Evolutionary conservation across 2,113 vertebrate species (phyloP), one percentile per base, ranked within the genome.

Genomic region (Macquaria ambigua): DNA sequence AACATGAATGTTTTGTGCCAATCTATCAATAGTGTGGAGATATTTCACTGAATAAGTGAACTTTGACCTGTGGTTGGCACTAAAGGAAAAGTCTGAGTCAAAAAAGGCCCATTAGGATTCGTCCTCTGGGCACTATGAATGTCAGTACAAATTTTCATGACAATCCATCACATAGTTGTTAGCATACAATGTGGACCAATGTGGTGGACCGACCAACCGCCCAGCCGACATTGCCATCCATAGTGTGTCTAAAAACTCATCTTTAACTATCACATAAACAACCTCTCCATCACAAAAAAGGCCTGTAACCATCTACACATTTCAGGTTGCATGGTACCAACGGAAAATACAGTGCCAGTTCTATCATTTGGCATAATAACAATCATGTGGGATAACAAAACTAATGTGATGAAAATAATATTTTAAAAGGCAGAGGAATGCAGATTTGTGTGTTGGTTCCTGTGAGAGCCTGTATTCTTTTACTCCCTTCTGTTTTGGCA

Each of bases 381-480:
- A 74, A 41, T 58, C 39, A 21, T 39, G 46, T 6, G 5, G 28
- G 25, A 68, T 7, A 46, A 34, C 25, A 62, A 66, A 73, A 79
- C 46, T 8, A 21, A 15, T 25, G 53, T 69, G 61, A 48, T 39
- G 8, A 64, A 76, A 68, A 25, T 37, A 8, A 74, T 20, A 78
- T 61, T 75, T 74, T 71, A 14, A 55, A 16, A 84, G 63, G 28
- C 34, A 73, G 31, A 89, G 10, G 7, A 56, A 70, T 62, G 37
- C 46, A 75, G 53, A 74, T 59, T 59, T 59, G 37, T 74, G 34
- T 23, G 28, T 68, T 61, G 61, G 50, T n/a, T 69, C 46, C 55
- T 55, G 58, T 52, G 31, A 78, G 73, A 63, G 34, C 39, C 25
- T 68, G 28, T 50, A 41, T 79, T 79, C 50, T 48, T 78, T 31